phyloP scores from a whole-genome alignment of 2,113 vertebrate genomes.

The Eulacestoma nigropectus region DNA sequence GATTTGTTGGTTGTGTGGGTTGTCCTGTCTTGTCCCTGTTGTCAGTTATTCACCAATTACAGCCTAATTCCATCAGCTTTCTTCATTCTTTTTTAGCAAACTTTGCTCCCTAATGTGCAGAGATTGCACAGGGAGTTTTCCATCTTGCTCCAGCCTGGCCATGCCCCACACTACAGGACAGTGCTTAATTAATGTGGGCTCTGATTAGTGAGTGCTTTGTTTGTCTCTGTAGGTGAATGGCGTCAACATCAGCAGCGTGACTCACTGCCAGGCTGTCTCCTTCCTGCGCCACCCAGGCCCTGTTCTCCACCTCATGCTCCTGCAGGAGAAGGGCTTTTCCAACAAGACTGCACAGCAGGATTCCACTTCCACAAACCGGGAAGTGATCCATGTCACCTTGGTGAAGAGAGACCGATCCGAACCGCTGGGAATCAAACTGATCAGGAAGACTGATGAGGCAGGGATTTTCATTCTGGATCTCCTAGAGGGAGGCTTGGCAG shows the following conservation, averaged over 20 bases:
- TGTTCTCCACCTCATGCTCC: constrained; percentile 78
- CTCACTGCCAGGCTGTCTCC: constrained; percentile 79
- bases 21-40: neutral
- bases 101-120: neutral
- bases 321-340: constrained; percentile 92
- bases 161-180: neutral
- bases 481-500: constrained; percentile 85
- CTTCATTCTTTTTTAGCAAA: neutral
- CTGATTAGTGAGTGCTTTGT: constrained; percentile 43
- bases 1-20: neutral
- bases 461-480: constrained; percentile 91
- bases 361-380: neutral
- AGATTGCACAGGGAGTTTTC: neutral
- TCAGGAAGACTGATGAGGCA: constrained; percentile 84
- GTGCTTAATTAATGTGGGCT: neutral
- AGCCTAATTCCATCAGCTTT: neutral
- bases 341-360: constrained; percentile 51
- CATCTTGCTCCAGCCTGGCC: neutral
- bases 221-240: constrained; percentile 82
- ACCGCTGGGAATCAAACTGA: constrained; percentile 88
- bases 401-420: constrained; percentile 82
- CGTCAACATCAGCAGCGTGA: constrained; percentile 82
- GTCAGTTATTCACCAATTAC: neutral
- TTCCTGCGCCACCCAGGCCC: constrained; percentile 77
- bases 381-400: constrained; percentile 84